Evolutionary conservation across 2,113 vertebrate species (phyloP).

Genomic region (Chrysochloris asiatica): DNA sequence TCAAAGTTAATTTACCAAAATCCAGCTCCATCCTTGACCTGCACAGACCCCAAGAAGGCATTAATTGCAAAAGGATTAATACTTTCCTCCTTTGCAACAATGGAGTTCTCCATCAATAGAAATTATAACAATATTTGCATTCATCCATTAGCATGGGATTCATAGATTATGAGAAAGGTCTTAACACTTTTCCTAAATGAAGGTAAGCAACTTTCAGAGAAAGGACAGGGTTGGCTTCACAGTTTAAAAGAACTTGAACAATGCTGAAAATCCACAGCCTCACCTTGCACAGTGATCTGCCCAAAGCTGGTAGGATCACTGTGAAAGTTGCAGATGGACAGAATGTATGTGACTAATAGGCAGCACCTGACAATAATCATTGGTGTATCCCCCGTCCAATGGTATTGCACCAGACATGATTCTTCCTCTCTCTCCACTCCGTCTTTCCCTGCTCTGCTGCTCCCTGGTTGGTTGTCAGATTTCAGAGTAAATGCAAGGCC

Average conservation of each 20-base stretch:
- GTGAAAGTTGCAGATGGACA: background rate
- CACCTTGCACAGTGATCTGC: background rate
- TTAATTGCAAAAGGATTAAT: constrained; percentile 79
- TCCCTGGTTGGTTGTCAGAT: constrained; percentile 48
- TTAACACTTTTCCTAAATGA: constrained; percentile 52
- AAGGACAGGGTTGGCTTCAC: background rate
- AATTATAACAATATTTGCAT: constrained; percentile 71
- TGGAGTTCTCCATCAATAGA: constrained; percentile 63
- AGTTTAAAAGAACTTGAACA: background rate
- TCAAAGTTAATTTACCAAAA: constrained; percentile 72
- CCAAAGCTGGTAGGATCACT: background rate
- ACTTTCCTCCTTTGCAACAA: constrained; percentile 69
- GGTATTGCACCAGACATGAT: background rate
- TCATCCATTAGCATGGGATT: constrained; percentile 62
- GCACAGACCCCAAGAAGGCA: constrained; percentile 60
- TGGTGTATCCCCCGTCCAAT: background rate
- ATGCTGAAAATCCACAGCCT: constrained; percentile 27
- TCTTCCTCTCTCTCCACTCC: background rate
- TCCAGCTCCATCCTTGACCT: constrained; percentile 65
- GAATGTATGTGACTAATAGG: background rate
- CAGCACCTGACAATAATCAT: background rate
- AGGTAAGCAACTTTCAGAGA: constrained; percentile 49
- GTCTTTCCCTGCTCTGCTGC: constrained; percentile 4
- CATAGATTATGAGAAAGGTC: constrained; percentile 48
- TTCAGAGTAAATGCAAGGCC: constrained; percentile 36